Base-by-base conservation (phyloP, 2,113 vertebrate species). In the Cheirogaleus medius region DNA sequence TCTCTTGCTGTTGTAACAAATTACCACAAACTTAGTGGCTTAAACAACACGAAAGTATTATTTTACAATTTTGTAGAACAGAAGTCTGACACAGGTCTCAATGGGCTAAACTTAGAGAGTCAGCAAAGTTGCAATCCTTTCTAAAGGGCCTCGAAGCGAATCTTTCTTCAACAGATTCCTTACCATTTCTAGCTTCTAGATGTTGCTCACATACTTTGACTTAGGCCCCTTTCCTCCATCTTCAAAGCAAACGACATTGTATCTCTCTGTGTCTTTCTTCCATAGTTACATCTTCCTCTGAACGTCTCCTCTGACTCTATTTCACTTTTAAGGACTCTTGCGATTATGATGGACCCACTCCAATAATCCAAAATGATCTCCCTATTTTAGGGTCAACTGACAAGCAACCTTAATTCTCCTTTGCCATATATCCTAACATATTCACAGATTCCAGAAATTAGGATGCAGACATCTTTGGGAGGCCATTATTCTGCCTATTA, bases 1-100 rank as follows among this genome's bases (percentile, higher is more conserved):
- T 91, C 77, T 58, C 27, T 91, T 95, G 81, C 34, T 76, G 10
- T 27, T 89, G 7, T 89, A 83, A 93, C 63, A 91, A 69, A 90
- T 87, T 68, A 34, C 34, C 66, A 80, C 73, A 95, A 84, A 92
- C 0, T 58, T 81, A 81, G 68, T 68, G 42, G 13, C 18, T 69
- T 68, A 78, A 11, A n/a, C 9, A 86, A 52, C 23, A 93, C 25
- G 84, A 74, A 83, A 66, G 58, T 37, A 34, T 90, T 82, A 47
- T 44, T 56, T 71, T 86, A 93, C 11, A 58, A 13, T 83, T 86
- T 42, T 91, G 4, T 86, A 49, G 34, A 27, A 20, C 11, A 27
- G 23, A 93, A 87, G 21, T 69, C 47, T 66, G 49, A 77, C 25
- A 58, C 17, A 63, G 27, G 37, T 90, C 60, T 92, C 92, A 68